Conservation (phyloP, 2,888 invertebrate species). For the Drosophila lutescens region DNA sequence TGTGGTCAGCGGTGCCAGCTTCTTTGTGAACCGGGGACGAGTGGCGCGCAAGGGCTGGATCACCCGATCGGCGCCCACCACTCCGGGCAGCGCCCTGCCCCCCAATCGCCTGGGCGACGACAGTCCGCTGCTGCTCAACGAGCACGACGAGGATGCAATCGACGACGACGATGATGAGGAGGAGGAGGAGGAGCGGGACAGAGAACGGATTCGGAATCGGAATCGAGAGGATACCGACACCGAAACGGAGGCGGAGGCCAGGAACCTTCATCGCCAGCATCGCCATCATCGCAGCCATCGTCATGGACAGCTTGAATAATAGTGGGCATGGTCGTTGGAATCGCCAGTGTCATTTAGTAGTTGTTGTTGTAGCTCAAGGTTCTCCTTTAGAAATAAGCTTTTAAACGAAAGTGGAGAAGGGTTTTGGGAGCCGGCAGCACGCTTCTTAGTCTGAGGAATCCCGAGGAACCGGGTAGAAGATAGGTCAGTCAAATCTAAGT, state of each 20-base stretch:
- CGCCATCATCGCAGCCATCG: constrained; percentile 23
- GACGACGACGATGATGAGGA: constrained; percentile 77
- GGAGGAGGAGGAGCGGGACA: constrained; percentile 57
- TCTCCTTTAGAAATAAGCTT: constrained; percentile 39
- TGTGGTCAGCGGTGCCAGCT: constrained; percentile 79
- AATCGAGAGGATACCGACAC: constrained; percentile 14
- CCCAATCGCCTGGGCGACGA: constrained; percentile 88
- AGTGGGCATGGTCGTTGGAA: constrained; percentile 13
- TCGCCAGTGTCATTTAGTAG: constrained; percentile 38
- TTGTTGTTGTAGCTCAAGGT: constrained; percentile 45
- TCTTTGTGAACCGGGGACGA: constrained; percentile 82
- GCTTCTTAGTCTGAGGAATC: constrained; percentile 19
- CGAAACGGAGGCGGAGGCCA: constrained; percentile 12
- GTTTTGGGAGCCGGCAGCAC: constrained; percentile 12
- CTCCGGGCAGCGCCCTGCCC: constrained; percentile 88
- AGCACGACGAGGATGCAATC: constrained; percentile 86
- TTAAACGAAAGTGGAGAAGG: constrained; percentile 27
- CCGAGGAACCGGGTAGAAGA: neutral
- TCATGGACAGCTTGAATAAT: constrained; percentile 38
- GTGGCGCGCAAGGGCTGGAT: constrained; percentile 86
- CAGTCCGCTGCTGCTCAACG: constrained; percentile 87
- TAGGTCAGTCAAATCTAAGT: constrained; percentile 1
- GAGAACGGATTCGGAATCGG: neutral
- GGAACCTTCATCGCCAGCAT: constrained; percentile 25
- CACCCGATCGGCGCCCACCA: constrained; percentile 92